These are phyloP conservation scores for Patella pellucida DNA, from an alignment of 2,888 invertebrate species.

Conservation along the genomic window DNA sequence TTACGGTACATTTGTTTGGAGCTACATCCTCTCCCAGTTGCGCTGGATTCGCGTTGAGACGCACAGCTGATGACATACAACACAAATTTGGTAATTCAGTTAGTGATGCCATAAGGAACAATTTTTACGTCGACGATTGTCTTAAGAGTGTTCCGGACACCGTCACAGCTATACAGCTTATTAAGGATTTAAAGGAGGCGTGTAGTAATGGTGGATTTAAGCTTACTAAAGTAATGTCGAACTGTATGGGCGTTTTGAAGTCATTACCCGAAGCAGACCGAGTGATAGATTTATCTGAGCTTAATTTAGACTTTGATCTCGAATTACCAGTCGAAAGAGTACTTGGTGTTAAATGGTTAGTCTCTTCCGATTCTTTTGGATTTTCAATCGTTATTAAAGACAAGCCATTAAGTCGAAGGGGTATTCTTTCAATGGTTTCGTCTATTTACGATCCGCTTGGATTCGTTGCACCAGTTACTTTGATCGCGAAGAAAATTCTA, in stretches of 20 bases:
- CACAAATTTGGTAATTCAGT: background rate
- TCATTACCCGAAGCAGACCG: background rate
- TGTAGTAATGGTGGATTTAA: background rate
- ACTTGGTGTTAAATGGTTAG: slow-evolving; percentile 8
- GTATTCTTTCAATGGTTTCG: background rate
- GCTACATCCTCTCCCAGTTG: slow-evolving; percentile 35
- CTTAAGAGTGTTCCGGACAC: background rate
- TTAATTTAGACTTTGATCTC: slow-evolving; percentile 6
- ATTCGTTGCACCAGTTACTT: slow-evolving; percentile 6
- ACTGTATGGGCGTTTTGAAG: background rate
- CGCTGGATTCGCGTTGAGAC: background rate
- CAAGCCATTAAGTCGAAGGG: slow-evolving; percentile 11
- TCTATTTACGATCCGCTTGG: slow-evolving; percentile 14
- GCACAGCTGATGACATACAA: background rate
- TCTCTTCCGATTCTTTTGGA: background rate
- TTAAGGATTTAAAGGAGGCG: background rate
- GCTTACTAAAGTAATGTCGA: background rate
- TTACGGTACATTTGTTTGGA: slow-evolving; percentile 32
- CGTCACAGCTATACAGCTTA: background rate
- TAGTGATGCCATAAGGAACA: background rate
- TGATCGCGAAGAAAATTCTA: slow-evolving; percentile 14
- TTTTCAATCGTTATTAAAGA: background rate
- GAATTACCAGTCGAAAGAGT: slow-evolving; percentile 13
- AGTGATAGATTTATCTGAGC: background rate
- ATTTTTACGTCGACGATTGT: slow-evolving; percentile 19